These are phyloP conservation scores for Gonatopus flavifemur DNA, from an alignment of 1,140 invertebrate genomes.

Conservation along the genomic window DNA sequence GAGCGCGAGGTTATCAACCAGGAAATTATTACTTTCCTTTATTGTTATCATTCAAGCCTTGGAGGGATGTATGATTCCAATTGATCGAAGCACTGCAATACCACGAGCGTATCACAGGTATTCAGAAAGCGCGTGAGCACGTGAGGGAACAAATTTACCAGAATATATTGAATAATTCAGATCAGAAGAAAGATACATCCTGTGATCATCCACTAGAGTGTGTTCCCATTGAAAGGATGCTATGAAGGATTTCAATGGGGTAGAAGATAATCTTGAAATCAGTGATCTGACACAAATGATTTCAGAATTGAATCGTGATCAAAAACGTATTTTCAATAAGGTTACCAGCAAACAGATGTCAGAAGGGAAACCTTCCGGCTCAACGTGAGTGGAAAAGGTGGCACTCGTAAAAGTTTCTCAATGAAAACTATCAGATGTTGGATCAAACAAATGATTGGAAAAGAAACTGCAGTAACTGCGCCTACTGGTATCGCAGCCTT, in stretches of 20 bases:
- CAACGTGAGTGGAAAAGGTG: constrained; percentile 25
- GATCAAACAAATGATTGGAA: no score
- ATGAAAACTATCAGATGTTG: no score
- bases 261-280: constrained; percentile 6
- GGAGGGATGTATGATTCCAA: constrained; percentile 19
- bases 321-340: constrained; percentile 23
- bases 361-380: constrained; percentile 17
- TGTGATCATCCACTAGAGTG: constrained; percentile 10
- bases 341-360: constrained; percentile 9
- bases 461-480: constrained; percentile 30
- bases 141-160: constrained; percentile 21
- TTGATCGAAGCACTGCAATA: constrained; percentile 20
- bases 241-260: constrained; percentile 24
- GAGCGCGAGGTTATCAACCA: constrained; percentile 18
- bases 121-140: constrained; percentile 14
- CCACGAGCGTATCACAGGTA: constrained; percentile 17
- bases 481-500: constrained; percentile 34
- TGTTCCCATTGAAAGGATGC: constrained; percentile 19
- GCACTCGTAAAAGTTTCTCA: no score
- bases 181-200: constrained; percentile 2
- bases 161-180: constrained; percentile 3
- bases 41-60: constrained; percentile 25
- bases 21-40: constrained; percentile 24
- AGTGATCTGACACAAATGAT: constrained; percentile 17
- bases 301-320: constrained; percentile 24